phyloP scores from a whole-genome alignment of 2,888 invertebrate species.

The Fragum sueziense region DNA sequence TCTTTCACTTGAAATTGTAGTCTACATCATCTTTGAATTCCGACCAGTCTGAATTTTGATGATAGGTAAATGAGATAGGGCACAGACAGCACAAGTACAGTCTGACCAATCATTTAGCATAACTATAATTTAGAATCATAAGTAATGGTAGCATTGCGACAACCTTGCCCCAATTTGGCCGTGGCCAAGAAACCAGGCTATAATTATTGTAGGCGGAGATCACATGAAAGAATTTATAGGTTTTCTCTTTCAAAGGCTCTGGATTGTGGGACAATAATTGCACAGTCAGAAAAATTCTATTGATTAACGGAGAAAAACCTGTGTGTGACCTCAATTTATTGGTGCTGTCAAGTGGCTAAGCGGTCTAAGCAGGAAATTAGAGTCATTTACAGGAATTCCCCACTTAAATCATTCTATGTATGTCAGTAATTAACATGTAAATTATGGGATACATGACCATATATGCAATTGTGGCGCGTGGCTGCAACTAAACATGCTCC shows the following conservation, averaged over 20 bases:
- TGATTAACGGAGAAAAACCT: slow-evolving; percentile 25
- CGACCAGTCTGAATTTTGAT: not conserved
- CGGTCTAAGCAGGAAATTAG: slow-evolving; percentile 41
- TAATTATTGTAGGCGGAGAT: not conserved
- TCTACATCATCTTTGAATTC: not conserved
- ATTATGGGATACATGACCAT: slow-evolving; percentile 21
- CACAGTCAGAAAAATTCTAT: slow-evolving; percentile 14
- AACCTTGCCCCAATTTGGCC: too few relatives aligned
- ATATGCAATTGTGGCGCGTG: slow-evolving; percentile 16
- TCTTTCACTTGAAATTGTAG: too few relatives aligned
- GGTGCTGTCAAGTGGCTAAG: slow-evolving; percentile 35
- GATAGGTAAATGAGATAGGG: too few relatives aligned
- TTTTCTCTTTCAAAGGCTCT: not conserved
- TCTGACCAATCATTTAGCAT: too few relatives aligned
- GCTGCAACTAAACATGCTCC: not conserved
- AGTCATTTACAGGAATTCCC: slow-evolving; percentile 24
- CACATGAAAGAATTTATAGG: not conserved
- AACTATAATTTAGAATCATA: too few relatives aligned
- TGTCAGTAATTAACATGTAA: slow-evolving; percentile 27
- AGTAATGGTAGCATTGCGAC: too few relatives aligned
- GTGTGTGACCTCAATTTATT: slow-evolving; percentile 37
- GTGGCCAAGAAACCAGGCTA: too few relatives aligned
- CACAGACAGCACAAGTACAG: too few relatives aligned
- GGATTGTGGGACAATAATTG: slow-evolving; percentile 17
- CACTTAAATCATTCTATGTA: slow-evolving; percentile 26